Percentiles rank a stretch among this genome's conserved stretches.
phyloP scores from a whole-genome alignment of 2,113 vertebrate species.

The Prionailurus bengalensis region DNA sequence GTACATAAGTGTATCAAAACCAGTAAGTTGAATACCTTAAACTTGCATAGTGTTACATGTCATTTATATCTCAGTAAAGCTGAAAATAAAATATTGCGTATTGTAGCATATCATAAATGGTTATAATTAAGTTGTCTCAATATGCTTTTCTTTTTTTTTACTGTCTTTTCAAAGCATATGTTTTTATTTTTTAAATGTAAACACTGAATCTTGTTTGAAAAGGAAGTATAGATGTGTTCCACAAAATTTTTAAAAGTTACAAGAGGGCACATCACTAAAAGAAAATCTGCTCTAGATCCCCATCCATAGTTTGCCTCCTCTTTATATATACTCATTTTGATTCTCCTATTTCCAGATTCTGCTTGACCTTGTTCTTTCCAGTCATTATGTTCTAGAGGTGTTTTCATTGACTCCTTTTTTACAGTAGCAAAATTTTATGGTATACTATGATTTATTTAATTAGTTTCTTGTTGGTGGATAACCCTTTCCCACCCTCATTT shows the following conservation, averaged over 20 bases:
- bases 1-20: neutral
- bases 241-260: neutral
- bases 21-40: neutral
- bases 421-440: neutral
- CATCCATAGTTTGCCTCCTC: neutral
- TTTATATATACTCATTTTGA: neutral
- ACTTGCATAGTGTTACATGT: neutral
- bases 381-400: neutral
- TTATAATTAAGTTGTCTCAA: slow-evolving; percentile 8
- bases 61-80: neutral
- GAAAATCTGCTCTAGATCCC: neutral
- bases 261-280: neutral
- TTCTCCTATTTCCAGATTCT: slow-evolving; percentile 15
- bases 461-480: neutral
- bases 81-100: neutral
- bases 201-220: neutral
- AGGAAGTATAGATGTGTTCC: neutral
- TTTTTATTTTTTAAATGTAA: neutral
- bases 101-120: neutral
- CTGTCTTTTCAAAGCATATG: slow-evolving; percentile 29
- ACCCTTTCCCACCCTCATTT: neutral
- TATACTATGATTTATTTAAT: neutral
- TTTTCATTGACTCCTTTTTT: neutral
- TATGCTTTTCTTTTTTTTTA: neutral
- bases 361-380: neutral